These are phyloP conservation scores for Cylloceria caligata DNA, from an alignment of 2,888 invertebrate species.

Conservation along the genomic window DNA sequence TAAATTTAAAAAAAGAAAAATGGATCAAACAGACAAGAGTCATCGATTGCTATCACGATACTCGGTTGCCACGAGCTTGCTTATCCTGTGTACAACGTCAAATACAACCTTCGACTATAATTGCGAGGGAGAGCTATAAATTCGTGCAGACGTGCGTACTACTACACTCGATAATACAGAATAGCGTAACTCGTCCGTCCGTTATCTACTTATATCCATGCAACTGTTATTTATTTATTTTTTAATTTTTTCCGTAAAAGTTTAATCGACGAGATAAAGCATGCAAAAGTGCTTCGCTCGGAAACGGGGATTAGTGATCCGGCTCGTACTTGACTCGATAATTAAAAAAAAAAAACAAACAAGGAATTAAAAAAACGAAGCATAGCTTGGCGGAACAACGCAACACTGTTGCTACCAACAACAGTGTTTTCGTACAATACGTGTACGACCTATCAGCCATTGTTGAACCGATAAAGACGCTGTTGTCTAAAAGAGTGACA, in stretches of 20 bases:
- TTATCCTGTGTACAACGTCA: conserved; percentile 12
- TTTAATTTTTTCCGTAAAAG: background rate
- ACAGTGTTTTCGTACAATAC: background rate
- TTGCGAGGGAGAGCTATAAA: conserved; percentile 17
- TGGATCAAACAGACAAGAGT: background rate
- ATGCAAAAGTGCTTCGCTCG: conserved; percentile 14
- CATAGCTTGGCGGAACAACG: background rate
- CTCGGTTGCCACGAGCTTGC: conserved; percentile 17
- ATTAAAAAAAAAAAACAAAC: background rate
- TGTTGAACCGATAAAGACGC: background rate
- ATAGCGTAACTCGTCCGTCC: conserved; percentile 37
- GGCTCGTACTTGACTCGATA: conserved; percentile 25
- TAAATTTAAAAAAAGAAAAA: background rate
- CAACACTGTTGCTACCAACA: background rate
- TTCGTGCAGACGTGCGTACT: conserved; percentile 24
- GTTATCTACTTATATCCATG: conserved; percentile 57
- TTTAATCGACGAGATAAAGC: background rate
- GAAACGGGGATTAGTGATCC: conserved; percentile 34
- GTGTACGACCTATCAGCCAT: background rate
- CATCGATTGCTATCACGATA: conserved; percentile 24
- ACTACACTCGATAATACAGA: conserved; percentile 31
- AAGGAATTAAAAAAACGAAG: background rate
- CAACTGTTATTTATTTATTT: background rate
- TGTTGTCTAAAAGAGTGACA: background rate
- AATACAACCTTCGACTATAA: conserved; percentile 33